These are phyloP conservation scores for Tauraco erythrolophus DNA, from an alignment of 2,113 vertebrate genomes.

Conservation along the genomic window DNA sequence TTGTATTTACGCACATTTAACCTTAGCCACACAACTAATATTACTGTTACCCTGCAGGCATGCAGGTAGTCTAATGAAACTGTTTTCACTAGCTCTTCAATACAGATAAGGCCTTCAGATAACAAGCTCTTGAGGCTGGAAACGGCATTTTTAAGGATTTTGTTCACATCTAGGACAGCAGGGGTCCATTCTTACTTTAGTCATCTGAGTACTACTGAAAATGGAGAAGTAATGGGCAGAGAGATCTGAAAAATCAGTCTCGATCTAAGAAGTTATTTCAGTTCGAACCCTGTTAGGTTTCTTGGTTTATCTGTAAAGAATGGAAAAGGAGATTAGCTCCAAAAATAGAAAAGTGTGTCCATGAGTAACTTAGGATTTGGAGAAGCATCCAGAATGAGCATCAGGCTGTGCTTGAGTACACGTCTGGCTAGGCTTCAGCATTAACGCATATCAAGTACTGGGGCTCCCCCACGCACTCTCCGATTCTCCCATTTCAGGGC, in stretches of 20 bases:
- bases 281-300: background rate
- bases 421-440: background rate
- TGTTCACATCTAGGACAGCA: background rate
- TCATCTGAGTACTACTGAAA: background rate
- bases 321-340: background rate
- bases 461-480: background rate
- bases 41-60: background rate
- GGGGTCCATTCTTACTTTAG: background rate
- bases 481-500: background rate
- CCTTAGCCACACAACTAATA: background rate
- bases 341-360: background rate
- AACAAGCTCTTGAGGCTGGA: background rate
- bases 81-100: background rate
- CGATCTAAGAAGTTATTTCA: background rate
- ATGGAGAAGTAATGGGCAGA: background rate
- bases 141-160: background rate
- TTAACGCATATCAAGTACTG: background rate
- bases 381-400: background rate
- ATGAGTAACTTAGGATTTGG: background rate
- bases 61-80: background rate
- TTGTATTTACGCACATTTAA: background rate
- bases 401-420: background rate
- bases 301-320: background rate
- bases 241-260: background rate
- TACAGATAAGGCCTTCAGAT: background rate